These are phyloP conservation scores for Metellina segmentata DNA, from an alignment of 2,888 invertebrate genomes.

Conservation along the genomic window DNA sequence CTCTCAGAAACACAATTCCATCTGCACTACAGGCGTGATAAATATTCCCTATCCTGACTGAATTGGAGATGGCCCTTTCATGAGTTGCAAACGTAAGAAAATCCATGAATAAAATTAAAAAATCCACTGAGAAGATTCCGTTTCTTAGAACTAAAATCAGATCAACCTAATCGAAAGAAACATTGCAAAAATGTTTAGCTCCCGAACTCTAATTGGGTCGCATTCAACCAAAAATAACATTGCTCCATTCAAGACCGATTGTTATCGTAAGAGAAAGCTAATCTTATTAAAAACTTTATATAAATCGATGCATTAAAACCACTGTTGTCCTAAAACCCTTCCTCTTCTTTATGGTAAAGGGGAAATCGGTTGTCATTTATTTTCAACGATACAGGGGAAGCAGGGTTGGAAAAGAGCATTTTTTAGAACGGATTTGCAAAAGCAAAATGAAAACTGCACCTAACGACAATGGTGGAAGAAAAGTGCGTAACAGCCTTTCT, in stretches of 20 bases:
- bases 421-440: constrained; percentile 20
- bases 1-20: too few relatives aligned
- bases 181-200: neutral
- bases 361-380: constrained; percentile 19
- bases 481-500: constrained; percentile 21
- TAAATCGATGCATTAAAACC: neutral
- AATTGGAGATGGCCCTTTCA: too few relatives aligned
- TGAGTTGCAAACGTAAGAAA: too few relatives aligned
- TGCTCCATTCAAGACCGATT: neutral
- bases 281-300: neutral
- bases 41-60: too few relatives aligned
- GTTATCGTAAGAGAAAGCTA: neutral
- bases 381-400: neutral
- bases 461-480: constrained; percentile 12
- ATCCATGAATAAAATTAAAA: too few relatives aligned
- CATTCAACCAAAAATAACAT: neutral
- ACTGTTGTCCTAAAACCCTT: neutral
- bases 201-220: neutral
- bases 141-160: neutral
- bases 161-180: neutral
- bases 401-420: neutral
- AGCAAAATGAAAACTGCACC: constrained; percentile 2
- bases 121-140: neutral
- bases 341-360: neutral
- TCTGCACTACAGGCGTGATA: too few relatives aligned